phyloP scores from a whole-genome alignment of 2,797 vertebrate genomes.

The Clarias fuscus region DNA sequence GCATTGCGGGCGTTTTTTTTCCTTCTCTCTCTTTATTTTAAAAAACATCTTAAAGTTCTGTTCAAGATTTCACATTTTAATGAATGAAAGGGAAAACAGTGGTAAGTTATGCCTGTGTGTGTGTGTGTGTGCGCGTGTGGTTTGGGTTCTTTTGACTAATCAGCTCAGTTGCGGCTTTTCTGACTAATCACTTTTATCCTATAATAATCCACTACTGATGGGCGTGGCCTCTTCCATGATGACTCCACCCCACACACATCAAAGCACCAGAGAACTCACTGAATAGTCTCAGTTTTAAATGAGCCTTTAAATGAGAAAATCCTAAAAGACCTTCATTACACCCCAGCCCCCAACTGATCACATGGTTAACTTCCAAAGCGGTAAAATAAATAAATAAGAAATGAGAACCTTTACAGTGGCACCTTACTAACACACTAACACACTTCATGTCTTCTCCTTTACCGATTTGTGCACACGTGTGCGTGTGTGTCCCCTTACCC shows the following conservation, averaged over 20 bases:
- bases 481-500: slow-evolving; percentile 74
- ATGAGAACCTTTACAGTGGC: neutral
- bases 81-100: neutral
- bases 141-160: too few relatives aligned
- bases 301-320: too few relatives aligned
- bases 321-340: neutral
- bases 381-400: too few relatives aligned
- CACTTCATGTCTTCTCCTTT: neutral
- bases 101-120: too few relatives aligned
- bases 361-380: neutral
- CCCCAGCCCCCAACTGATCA: too few relatives aligned
- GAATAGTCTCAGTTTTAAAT: too few relatives aligned
- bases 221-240: neutral
- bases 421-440: neutral
- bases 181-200: neutral
- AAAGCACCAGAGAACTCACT: neutral
- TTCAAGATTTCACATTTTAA: neutral
- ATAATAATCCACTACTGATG: neutral
- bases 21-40: too few relatives aligned
- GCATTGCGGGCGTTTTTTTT: neutral
- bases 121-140: too few relatives aligned
- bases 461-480: neutral
- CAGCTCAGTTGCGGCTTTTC: too few relatives aligned
- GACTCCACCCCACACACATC: neutral
- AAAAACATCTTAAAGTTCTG: neutral